Percentiles rank a stretch among this genome's conserved stretches.
phyloP scores from a whole-genome alignment of 2,888 invertebrate species.

The Eilema depressum region DNA sequence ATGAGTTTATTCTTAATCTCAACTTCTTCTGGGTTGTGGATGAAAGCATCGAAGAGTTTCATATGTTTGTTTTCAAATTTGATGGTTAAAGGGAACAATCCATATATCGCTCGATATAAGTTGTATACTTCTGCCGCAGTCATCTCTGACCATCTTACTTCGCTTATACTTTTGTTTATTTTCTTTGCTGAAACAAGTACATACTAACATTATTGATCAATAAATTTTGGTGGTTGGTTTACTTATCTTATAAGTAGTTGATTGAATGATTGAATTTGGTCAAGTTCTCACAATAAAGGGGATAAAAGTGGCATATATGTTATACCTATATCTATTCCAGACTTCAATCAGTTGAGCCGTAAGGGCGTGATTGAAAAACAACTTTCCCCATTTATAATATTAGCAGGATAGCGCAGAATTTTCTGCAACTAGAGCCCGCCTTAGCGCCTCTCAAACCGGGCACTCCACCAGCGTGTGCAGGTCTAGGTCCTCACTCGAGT shows the following conservation, averaged over 20 bases:
- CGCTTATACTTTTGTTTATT: conserved; percentile 87
- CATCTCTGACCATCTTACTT: conserved; percentile 90
- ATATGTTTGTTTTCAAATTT: conserved; percentile 87
- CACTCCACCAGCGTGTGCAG: too few relatives aligned
- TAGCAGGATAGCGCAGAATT: too few relatives aligned
- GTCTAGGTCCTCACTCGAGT: too few relatives aligned
- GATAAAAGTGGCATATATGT: too few relatives aligned
- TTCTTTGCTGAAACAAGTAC: conserved; percentile 90
- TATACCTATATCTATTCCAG: too few relatives aligned
- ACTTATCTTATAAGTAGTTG: too few relatives aligned
- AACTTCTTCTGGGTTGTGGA: conserved; percentile 56
- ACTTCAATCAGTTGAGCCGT: too few relatives aligned
- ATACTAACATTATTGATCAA: neutral
- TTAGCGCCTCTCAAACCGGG: too few relatives aligned
- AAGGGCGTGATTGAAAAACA: neutral
- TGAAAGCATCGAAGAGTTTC: conserved; percentile 88
- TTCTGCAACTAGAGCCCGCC: too few relatives aligned
- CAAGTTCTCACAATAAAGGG: too few relatives aligned
- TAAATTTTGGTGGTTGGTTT: neutral
- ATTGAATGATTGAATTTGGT: too few relatives aligned
- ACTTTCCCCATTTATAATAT: too few relatives aligned
- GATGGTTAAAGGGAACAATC: conserved; percentile 88
- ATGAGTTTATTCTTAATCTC: conserved; percentile 63
- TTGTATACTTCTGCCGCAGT: conserved; percentile 89
- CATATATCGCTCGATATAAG: conserved; percentile 90